phyloP scores from a whole-genome alignment of 2,888 invertebrate species.

The Coelogynopora nodosa region DNA sequence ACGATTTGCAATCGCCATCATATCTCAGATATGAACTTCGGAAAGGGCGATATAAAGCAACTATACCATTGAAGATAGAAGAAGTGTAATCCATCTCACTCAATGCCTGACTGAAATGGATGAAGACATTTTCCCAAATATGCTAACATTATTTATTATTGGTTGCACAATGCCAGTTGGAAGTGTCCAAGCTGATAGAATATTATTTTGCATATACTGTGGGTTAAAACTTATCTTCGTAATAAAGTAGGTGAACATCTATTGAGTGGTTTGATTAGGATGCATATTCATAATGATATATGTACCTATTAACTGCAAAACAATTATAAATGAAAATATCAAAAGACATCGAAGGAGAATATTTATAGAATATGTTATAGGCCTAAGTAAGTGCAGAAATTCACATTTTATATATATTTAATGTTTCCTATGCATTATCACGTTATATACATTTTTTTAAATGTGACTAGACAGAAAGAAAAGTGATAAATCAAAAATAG shows the following conservation, averaged over 20 bases:
- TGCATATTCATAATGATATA: background rate
- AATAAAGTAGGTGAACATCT: background rate
- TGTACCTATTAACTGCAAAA: background rate
- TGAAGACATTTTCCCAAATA: conserved; percentile 3
- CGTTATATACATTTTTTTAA: background rate
- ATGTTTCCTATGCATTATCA: background rate
- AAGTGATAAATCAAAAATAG: no score
- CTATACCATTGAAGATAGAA: no score
- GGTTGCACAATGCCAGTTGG: conserved; percentile 1
- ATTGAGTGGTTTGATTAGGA: background rate
- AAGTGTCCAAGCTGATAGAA: conserved; percentile 3
- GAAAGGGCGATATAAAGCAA: background rate
- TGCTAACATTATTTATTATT: conserved; percentile 2
- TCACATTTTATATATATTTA: background rate
- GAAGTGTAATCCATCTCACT: background rate
- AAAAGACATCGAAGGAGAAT: background rate
- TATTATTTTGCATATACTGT: background rate
- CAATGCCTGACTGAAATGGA: background rate
- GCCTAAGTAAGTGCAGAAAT: no score
- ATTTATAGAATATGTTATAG: background rate
- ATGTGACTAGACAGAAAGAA: no score
- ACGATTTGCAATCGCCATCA: background rate
- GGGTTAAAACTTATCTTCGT: background rate
- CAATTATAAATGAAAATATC: background rate
- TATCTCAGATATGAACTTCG: background rate